Evolutionary conservation across 2,797 vertebrate genomes (phyloP).

Genomic region (Graptemys geographica): DNA sequence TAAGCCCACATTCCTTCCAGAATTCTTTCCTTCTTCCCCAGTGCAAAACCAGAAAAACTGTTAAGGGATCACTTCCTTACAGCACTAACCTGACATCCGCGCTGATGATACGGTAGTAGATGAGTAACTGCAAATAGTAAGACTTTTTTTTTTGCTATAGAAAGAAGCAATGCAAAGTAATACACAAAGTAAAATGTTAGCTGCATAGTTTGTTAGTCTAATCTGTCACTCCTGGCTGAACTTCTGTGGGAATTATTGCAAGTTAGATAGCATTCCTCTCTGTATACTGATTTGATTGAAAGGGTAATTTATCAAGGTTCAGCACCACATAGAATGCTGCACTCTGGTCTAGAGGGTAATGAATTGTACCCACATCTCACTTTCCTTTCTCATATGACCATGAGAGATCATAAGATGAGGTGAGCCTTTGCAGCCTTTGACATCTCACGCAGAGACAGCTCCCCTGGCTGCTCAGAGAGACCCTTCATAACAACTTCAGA

Average conservation of each 20-base stretch:
- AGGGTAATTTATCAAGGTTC: slow-evolving; percentile 47
- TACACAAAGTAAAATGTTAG: background rate
- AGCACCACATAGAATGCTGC: background rate
- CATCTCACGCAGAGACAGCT: background rate
- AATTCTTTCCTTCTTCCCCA: background rate
- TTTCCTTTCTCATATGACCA: slow-evolving; percentile 12
- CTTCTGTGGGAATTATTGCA: slow-evolving; percentile 54
- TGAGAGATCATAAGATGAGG: background rate
- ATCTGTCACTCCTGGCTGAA: slow-evolving; percentile 56
- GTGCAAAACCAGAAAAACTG: background rate
- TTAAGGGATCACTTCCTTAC: background rate
- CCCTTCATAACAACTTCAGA: background rate
- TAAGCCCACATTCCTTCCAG: background rate
- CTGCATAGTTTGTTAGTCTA: background rate
- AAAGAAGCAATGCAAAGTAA: background rate
- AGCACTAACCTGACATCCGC: background rate
- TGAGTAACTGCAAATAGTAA: rapidly evolving
- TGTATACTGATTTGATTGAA: slow-evolving; percentile 69
- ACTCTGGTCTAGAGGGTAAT: slow-evolving; percentile 46
- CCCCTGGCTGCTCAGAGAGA: background rate
- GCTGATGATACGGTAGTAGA: background rate
- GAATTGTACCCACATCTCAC: slow-evolving; percentile 53
- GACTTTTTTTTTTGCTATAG: background rate
- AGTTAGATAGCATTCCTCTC: slow-evolving; percentile 46
- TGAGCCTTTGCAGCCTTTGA: background rate